Percentiles rank a stretch among this genome's conserved stretches.
Conservation (phyloP, 2,797 vertebrate species). For the Pelodytes ibericus region DNA sequence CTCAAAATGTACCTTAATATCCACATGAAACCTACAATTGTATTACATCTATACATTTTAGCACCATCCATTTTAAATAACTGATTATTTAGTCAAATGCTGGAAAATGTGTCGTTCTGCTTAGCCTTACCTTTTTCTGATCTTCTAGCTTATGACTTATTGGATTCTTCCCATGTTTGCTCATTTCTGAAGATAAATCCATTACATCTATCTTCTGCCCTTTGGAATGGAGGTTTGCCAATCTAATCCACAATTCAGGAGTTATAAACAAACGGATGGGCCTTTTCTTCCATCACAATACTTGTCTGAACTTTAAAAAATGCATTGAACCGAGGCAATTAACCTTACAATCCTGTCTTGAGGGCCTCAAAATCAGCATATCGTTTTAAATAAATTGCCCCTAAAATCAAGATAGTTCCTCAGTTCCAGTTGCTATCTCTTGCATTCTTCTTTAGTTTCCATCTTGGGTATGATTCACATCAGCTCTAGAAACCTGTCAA, state of each 20-base stretch:
- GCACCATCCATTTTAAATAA: too few relatives aligned
- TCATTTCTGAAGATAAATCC: constrained; percentile 93
- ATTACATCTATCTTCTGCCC: constrained; percentile 80
- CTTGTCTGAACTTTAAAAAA: constrained; percentile 64
- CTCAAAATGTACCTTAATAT: too few relatives aligned
- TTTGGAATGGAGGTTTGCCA: constrained; percentile 70
- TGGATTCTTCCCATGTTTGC: constrained; percentile 93
- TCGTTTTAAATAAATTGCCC: constrained; percentile 63
- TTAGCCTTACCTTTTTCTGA: constrained; percentile 91
- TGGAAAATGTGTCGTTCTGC: not conserved
- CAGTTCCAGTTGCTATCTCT: constrained; percentile 71
- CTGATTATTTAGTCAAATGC: too few relatives aligned
- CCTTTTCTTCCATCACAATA: constrained; percentile 73
- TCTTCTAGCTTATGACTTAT: constrained; percentile 97
- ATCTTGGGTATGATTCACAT: constrained; percentile 69
- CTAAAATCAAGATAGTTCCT: constrained; percentile 54
- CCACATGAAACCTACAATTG: too few relatives aligned
- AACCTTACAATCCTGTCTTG: constrained; percentile 63
- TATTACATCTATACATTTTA: too few relatives aligned
- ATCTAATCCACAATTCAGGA: constrained; percentile 72
- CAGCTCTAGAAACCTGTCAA: constrained; percentile 66
- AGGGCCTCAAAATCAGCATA: constrained; percentile 74
- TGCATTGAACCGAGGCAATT: constrained; percentile 61
- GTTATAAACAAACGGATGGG: constrained; percentile 63
- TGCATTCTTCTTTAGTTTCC: constrained; percentile 69